Percentiles rank a stretch among this genome's conserved stretches.
Conservation (phyloP, 2,888 invertebrate species). For the Peribatodes rhomboidaria region DNA sequence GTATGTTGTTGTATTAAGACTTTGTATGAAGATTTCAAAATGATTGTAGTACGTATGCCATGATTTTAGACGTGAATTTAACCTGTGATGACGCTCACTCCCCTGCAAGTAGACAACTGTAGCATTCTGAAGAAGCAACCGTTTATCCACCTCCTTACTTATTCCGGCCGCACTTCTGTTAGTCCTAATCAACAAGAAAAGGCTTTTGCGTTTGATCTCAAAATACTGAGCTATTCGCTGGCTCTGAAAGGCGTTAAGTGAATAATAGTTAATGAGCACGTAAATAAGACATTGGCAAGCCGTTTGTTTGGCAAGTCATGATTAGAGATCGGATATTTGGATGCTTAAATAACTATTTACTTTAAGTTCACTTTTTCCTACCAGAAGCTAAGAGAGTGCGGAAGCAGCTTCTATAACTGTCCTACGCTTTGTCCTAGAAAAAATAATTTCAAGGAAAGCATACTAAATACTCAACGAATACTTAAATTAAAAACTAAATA, state of each 20-base stretch:
- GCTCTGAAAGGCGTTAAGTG: slow-evolving; percentile 19
- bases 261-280: slow-evolving; percentile 30
- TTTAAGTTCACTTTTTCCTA: too few species aligned
- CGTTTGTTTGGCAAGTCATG: not conserved
- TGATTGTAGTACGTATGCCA: not conserved
- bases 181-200: slow-evolving; percentile 65
- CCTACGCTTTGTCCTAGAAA: too few species aligned
- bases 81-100: not conserved
- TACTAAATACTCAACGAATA: too few species aligned
- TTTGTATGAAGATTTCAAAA: too few species aligned
- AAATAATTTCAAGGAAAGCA: too few species aligned
- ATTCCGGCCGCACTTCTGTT: slow-evolving; percentile 59
- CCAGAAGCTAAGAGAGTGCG: too few species aligned
- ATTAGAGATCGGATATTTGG: not conserved
- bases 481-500: too few species aligned
- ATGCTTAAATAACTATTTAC: too few species aligned
- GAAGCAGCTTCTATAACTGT: too few species aligned
- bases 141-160: slow-evolving; percentile 56
- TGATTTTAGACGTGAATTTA: not conserved
- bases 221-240: slow-evolving; percentile 50
- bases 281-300: slow-evolving; percentile 3
- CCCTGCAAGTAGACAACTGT: slow-evolving; percentile 28
- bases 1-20: too few species aligned
- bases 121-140: slow-evolving; percentile 52
- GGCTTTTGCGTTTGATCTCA: slow-evolving; percentile 58